Evolutionary conservation across 2,797 vertebrate species (phyloP).

Genomic region (Danionella dracula): DNA sequence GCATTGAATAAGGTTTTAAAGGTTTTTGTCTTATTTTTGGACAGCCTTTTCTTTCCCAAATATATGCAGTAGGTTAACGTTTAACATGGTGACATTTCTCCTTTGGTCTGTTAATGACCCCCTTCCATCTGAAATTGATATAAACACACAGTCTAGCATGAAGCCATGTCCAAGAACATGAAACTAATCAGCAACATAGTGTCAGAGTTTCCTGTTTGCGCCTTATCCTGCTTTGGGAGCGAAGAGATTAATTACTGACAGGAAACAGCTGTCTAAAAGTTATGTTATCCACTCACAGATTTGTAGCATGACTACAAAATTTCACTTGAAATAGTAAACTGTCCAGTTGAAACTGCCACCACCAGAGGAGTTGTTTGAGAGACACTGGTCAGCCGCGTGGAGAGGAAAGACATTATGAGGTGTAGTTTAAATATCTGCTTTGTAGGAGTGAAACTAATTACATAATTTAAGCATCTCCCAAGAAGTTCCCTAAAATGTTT

Average conservation of each 20-base stretch:
- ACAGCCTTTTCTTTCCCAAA: no score
- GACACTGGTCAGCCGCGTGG: no score
- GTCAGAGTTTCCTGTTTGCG: not conserved
- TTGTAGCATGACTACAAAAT: not conserved
- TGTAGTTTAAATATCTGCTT: no score
- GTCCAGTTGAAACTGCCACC: not conserved
- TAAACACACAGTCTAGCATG: not conserved
- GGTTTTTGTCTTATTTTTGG: no score
- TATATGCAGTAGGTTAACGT: not conserved
- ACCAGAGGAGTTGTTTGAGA: not conserved
- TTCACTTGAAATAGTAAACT: no score
- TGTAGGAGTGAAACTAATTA: no score
- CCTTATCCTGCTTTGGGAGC: conserved; percentile 12
- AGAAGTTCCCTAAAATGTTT: no score
- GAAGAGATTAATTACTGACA: conserved; percentile 4
- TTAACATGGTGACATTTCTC: not conserved
- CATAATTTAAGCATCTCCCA: not conserved
- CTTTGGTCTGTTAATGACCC: not conserved
- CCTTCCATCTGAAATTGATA: not conserved
- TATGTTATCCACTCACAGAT: conserved; percentile 11
- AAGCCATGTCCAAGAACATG: not conserved
- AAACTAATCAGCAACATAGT: not conserved
- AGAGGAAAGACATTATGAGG: no score
- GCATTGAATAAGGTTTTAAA: no score
- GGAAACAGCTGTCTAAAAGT: conserved; percentile 12